A percentile compares a stretch with the other conserved stretches of the same genome.
These are phyloP conservation scores for Buathra laborator DNA, from an alignment of 2,888 invertebrate genomes.

Conservation along the genomic window DNA sequence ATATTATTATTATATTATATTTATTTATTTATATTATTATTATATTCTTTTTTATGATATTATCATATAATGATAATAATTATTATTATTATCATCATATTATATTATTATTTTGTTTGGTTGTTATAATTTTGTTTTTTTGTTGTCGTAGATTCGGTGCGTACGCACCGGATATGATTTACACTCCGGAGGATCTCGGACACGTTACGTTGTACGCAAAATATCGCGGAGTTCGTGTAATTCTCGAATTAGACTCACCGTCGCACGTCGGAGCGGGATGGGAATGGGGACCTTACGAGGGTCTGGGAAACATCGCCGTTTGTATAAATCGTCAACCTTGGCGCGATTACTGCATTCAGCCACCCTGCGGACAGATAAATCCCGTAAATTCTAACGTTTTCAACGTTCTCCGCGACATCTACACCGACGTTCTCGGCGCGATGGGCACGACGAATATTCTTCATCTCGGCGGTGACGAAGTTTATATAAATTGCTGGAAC, in stretches of 20 bases:
- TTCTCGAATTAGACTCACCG: slow-evolving; percentile 96
- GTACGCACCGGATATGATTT: slow-evolving; percentile 90
- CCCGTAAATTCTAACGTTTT: slow-evolving; percentile 91
- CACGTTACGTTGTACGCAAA: slow-evolving; percentile 92
- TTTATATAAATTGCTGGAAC: slow-evolving; percentile 92
- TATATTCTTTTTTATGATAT: too few relatives aligned
- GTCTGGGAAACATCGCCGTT: slow-evolving; percentile 89
- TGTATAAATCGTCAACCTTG: slow-evolving; percentile 90
- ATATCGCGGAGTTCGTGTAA: slow-evolving; percentile 92
- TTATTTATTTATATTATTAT: too few relatives aligned
- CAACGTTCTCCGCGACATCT: slow-evolving; percentile 89
- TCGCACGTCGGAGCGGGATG: slow-evolving; percentile 93
- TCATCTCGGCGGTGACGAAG: slow-evolving; percentile 95
- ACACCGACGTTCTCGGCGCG: slow-evolving; percentile 88
- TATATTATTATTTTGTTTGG: neutral
- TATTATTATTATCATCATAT: neutral
- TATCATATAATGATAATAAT: too few relatives aligned
- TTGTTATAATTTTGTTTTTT: neutral
- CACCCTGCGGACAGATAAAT: slow-evolving; percentile 95
- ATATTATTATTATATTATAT: too few relatives aligned
- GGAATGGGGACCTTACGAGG: slow-evolving; percentile 91
- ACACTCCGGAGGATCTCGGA: slow-evolving; percentile 88
- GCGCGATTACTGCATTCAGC: slow-evolving; percentile 91
- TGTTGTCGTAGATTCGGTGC: slow-evolving; percentile 88
- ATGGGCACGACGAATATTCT: slow-evolving; percentile 88